Base-by-base conservation (phyloP, 2,888 invertebrate species). In the Cryptocheilus praepositus region DNA sequence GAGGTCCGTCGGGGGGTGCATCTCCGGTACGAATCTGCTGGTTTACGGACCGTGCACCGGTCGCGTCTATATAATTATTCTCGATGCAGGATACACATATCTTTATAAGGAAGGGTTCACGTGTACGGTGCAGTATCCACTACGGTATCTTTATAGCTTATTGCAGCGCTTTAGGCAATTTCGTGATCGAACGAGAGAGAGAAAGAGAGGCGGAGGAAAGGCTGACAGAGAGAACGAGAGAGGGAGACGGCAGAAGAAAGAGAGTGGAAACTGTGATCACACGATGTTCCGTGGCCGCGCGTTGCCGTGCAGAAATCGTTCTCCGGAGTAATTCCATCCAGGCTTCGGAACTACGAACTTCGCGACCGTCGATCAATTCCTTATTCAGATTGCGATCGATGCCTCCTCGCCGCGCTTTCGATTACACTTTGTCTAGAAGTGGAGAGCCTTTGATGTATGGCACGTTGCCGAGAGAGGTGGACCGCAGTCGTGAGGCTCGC, bases 91-190 rank as follows among this genome's bases (percentile, higher is more conserved):
- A 81, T 82, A 79, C 79, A 79, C 81, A 76, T 81, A 82, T 80
- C 81, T 81, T 78, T 78, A 77, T 77, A 76, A 79, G 77, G 81
- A 77, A 81, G 79, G 82, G 83, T 78, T 80, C 74, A 76, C 78
- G 79, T 72, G 74, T 64, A 70, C 49, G 61, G 67, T 73, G 69
- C 71, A 70, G 75, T 82, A 84, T 85, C 81, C 80, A 77, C 51
- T 73, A 65, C 76, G 80, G 78, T 85, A 86, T 86, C 86, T 86
- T 86, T 86, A 86, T 86, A 79, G 86, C 86, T 85, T 84, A 83
- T 86, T 84, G 83, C 86, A 83, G 76, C 84, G 86, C 86, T 86
- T 84, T 84, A 74, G 86, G 86, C 86, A 83, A 81, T 82, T 85
- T 85, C 85, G 84, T 84, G 85, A 85, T 85, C 84, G 77, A 74